Conservation (phyloP, 2,113 vertebrate species). For the Gavialis gangeticus region DNA sequence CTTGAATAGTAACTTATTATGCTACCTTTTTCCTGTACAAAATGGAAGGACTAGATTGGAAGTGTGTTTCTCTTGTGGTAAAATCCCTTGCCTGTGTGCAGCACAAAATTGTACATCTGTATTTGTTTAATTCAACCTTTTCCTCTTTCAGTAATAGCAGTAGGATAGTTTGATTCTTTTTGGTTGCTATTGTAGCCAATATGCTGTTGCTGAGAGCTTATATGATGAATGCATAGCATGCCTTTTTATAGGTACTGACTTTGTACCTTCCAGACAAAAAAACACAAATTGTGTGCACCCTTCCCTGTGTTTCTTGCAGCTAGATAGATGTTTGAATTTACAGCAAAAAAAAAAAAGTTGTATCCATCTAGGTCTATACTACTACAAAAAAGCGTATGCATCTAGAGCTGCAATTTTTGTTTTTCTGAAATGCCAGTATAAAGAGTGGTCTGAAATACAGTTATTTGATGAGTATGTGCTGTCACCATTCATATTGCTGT, state of each 20-base stretch:
- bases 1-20: neutral
- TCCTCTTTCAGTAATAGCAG: neutral
- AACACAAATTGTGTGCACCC: fast-evolving
- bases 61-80: conserved; percentile 24
- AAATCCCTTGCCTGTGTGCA: conserved; percentile 6
- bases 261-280: fast-evolving
- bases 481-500: no score
- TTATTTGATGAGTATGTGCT: no score
- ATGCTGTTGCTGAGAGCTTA: fast-evolving
- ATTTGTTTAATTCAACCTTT: conserved; percentile 49
- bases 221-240: fast-evolving
- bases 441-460: neutral
- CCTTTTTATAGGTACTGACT: fast-evolving
- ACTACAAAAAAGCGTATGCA: neutral
- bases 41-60: neutral
- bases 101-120: neutral
- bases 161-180: neutral
- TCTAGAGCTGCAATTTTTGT: no score
- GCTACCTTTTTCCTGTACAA: neutral
- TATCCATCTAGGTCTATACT: no score
- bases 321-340: fast-evolving
- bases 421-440: neutral
- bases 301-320: neutral
- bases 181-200: neutral
- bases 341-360: neutral